A percentile compares a stretch with the other conserved stretches of the same genome.
Conservation (phyloP, 2,888 invertebrate species). For the Cryptops parisi region DNA sequence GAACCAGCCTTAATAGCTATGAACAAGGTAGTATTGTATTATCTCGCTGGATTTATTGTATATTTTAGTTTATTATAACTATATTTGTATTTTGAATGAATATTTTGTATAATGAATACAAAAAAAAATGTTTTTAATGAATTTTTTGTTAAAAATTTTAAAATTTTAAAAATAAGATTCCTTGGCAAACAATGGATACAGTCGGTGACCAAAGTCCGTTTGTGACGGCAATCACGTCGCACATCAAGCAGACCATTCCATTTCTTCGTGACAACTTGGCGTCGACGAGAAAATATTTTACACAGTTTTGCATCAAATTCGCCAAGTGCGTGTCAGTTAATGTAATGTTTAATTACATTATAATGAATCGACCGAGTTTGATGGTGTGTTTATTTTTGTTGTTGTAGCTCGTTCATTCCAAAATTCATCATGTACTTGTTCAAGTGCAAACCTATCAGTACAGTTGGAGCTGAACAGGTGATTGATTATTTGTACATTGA, state of each 20-base stretch:
- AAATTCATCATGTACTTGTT: conserved; percentile 81
- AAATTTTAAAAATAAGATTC: conserved; percentile 40
- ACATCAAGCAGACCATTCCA: conserved; percentile 74
- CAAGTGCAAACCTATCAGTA: conserved; percentile 76
- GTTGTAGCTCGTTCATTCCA: conserved; percentile 68
- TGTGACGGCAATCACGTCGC: conserved; percentile 73
- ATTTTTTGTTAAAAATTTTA: not conserved
- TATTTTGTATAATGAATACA: too few species aligned
- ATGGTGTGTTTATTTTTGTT: conserved; percentile 16
- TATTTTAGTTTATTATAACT: too few species aligned
- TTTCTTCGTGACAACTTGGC: conserved; percentile 75
- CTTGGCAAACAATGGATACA: conserved; percentile 81
- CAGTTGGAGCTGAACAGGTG: conserved; percentile 82
- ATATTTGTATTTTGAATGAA: too few species aligned
- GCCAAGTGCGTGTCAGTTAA: conserved; percentile 47
- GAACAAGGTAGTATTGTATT: conserved; percentile 71
- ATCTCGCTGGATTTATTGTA: too few species aligned
- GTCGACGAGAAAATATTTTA: conserved; percentile 91
- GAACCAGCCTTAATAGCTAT: conserved; percentile 84
- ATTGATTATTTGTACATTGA: not conserved
- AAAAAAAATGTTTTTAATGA: conserved; percentile 4
- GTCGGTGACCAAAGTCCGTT: conserved; percentile 97
- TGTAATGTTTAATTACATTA: not conserved
- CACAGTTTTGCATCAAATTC: conserved; percentile 93
- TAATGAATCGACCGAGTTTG: not conserved